Evolutionary conservation across 92 coral and sea anemone species (phyloP).

Genomic region (Phenganax stokvisi): DNA sequence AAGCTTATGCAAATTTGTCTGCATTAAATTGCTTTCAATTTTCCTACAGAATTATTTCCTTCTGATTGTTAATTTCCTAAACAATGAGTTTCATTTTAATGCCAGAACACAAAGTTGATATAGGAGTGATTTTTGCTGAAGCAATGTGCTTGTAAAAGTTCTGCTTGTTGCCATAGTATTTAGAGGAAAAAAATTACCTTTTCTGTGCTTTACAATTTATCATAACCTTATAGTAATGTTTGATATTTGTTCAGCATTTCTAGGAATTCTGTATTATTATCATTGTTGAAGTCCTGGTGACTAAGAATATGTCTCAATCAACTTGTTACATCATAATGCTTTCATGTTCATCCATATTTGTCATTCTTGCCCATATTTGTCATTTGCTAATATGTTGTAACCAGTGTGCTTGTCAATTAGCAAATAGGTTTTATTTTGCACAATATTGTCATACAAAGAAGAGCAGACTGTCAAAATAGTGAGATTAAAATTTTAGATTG

Average conservation of each 20-base stretch:
- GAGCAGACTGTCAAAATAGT: not conserved
- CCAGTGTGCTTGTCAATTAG: not conserved
- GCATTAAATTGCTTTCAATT: no score
- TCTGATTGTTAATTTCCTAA: not conserved
- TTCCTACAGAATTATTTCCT: not conserved
- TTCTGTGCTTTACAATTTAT: not conserved
- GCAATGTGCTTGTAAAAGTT: no score
- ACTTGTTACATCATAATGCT: no score
- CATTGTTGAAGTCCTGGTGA: not conserved
- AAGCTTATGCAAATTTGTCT: constrained; percentile 7
- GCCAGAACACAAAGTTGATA: no score
- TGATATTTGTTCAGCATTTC: no score
- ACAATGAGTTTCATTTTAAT: no score
- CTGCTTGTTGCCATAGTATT: not conserved
- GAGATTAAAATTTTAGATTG: no score
- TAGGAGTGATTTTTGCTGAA: no score
- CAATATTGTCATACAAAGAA: not conserved
- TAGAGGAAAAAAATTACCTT: not conserved
- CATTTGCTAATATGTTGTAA: not conserved
- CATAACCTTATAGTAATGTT: not conserved
- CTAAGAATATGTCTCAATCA: no score
- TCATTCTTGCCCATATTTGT: not conserved
- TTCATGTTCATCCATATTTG: not conserved
- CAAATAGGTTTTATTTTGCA: not conserved
- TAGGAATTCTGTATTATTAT: no score